Base-by-base conservation (phyloP, 2,797 vertebrate species). In the Lacerta bilineata region DNA sequence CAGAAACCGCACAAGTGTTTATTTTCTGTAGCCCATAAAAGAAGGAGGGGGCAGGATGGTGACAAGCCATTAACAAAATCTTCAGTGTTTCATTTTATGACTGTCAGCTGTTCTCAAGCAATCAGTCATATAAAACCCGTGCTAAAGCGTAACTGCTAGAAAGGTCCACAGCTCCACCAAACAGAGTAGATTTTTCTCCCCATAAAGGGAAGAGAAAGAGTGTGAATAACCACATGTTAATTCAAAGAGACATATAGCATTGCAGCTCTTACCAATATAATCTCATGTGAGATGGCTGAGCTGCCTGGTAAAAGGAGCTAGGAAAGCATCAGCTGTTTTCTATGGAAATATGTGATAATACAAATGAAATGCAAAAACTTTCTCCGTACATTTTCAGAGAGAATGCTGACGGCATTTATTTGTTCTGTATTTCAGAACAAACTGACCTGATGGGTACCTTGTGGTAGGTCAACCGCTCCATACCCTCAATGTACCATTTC, bases 51-150 rank as follows among this genome's bases (percentile, higher is more conserved):
- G 36, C 23, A 17, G 91, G 87, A 92, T 43, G 80, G 81, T 93
- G 91, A 93, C 69, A 89, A 90, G 92, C 88, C 83, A 92, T 93
- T 94, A 95, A 95, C 86, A 90, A 92, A 80, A 88, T 90, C 86
- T 82, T 93, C 82, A 88, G n/a, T 88, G 78, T 92, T 95, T 93
- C 29, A 0, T 90, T 94, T 95, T 94, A 93, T 74, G 90, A 90
- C 76, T 90, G 84, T 90, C 94, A 93, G 92, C 86, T 94, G 94
- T 88, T 94, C 85, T 71, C 71, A 87, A 88, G 90, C 89, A 91
- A 91, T 91, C 87, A 86, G 46, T 93, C 74, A 85, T 43, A 86
- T 79, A 89, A 94, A 94, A 93, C 36, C 83, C 91, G n/a, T 80
- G 83, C 27, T 91, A 84, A 93, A 94, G 83, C 33, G 64, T 83